These are phyloP conservation scores for Lathronympha strigana DNA, from an alignment of 2,888 invertebrate species.

Conservation along the genomic window DNA sequence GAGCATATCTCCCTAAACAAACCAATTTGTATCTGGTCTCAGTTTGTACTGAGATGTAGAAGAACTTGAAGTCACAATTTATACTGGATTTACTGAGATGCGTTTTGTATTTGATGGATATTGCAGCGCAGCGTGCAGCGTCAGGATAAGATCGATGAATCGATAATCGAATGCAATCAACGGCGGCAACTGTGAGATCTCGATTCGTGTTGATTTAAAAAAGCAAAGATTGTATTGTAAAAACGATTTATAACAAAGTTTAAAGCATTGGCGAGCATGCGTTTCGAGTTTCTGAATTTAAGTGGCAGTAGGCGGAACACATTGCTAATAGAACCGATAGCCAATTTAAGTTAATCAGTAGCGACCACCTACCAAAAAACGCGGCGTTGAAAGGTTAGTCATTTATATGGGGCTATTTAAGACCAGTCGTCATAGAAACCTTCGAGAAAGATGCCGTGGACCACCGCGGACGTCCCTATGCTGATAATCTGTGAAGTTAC, in stretches of 20 bases:
- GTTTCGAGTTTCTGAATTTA: not conserved
- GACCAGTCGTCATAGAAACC: too few relatives aligned
- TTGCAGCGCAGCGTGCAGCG: constrained; percentile 40
- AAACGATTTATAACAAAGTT: constrained; percentile 22
- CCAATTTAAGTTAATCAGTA: not conserved
- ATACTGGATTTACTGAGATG: not conserved
- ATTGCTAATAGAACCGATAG: not conserved
- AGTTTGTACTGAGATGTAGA: not conserved
- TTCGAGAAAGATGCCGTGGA: not conserved
- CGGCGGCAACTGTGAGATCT: constrained; percentile 46
- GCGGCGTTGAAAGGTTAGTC: not conserved
- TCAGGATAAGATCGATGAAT: constrained; percentile 59
- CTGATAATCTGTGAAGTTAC: not conserved
- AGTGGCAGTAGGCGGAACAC: not conserved
- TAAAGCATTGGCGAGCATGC: not conserved
- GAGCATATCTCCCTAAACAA: not conserved
- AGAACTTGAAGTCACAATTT: not conserved
- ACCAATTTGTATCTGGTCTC: not conserved
- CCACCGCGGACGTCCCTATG: not conserved
- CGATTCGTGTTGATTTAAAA: constrained; percentile 37
- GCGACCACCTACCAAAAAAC: not conserved
- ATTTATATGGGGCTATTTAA: too few relatives aligned
- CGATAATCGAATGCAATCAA: constrained; percentile 70
- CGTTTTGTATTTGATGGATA: not conserved
- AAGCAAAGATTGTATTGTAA: constrained; percentile 17